Conservation (phyloP, 1,140 invertebrate species). For the Andrena cerasifolii region DNA sequence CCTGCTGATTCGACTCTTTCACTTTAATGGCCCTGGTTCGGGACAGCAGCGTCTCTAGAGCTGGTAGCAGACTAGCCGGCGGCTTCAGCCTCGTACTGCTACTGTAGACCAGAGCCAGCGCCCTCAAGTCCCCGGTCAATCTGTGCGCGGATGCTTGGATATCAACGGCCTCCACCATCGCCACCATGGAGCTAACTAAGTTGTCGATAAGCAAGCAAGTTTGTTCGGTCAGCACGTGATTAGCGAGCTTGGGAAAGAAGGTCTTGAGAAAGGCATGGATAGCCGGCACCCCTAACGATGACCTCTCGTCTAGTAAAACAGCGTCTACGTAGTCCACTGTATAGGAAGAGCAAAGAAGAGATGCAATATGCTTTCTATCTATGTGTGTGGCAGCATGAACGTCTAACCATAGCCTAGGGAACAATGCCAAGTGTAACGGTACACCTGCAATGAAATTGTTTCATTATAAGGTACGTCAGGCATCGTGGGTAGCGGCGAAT, state of each 20-base stretch:
- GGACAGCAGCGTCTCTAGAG: conserved; percentile 72
- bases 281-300: conserved; percentile 88
- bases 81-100: conserved; percentile 78
- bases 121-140: conserved; percentile 83
- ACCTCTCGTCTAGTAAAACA: conserved; percentile 90
- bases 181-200: conserved; percentile 82
- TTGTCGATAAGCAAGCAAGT: conserved; percentile 84
- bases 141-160: conserved; percentile 80
- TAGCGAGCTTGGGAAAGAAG: conserved; percentile 91
- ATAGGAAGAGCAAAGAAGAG: conserved; percentile 89
- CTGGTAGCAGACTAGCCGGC: conserved; percentile 69
- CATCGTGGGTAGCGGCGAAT: neutral
- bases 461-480: neutral
- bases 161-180: conserved; percentile 82
- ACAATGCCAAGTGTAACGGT: conserved; percentile 90
- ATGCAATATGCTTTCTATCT: conserved; percentile 89
- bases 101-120: conserved; percentile 83
- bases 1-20: conserved; percentile 72
- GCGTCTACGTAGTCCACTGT: conserved; percentile 93
- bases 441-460: conserved; percentile 80
- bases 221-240: conserved; percentile 84
- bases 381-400: conserved; percentile 90
- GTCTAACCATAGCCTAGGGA: conserved; percentile 93
- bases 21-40: conserved; percentile 71
- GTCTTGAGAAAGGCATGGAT: conserved; percentile 92